These are phyloP conservation scores for Acronicta leporina DNA, from an alignment of 2,888 invertebrate genomes.

Conservation along the genomic window DNA sequence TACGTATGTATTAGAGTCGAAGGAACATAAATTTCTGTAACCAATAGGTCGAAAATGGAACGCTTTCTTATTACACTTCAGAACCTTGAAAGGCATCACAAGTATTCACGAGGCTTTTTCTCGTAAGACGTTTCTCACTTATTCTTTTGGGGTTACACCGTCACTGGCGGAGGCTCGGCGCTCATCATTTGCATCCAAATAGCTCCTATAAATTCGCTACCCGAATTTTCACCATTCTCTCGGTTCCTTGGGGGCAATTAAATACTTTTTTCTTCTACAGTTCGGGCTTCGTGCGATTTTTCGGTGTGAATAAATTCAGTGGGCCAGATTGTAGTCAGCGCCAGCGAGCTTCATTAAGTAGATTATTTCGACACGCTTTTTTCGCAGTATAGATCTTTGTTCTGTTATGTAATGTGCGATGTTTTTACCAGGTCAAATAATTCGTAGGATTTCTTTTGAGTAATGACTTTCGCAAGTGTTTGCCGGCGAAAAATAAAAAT, in stretches of 20 bases:
- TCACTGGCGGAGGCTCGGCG: constrained; percentile 77
- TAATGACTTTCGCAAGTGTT: not conserved
- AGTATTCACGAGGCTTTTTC: constrained; percentile 77
- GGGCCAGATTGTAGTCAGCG: constrained; percentile 80
- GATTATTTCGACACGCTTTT: constrained; percentile 73
- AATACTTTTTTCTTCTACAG: constrained; percentile 83
- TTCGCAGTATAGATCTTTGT: constrained; percentile 36
- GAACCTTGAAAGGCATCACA: constrained; percentile 64
- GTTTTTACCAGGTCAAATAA: constrained; percentile 18
- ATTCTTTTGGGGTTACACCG: constrained; percentile 85
- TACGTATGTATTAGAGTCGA: not conserved
- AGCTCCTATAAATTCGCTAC: constrained; percentile 88
- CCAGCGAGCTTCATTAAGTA: constrained; percentile 76
- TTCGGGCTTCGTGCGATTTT: constrained; percentile 74
- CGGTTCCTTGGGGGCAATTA: constrained; percentile 87
- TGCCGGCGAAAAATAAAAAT: too few relatives aligned
- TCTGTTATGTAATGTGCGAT: constrained; percentile 33
- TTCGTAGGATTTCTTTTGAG: not conserved
- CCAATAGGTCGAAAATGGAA: not conserved
- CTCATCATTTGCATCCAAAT: constrained; percentile 89
- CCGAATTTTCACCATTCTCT: constrained; percentile 87
- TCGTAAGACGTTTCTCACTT: constrained; percentile 85
- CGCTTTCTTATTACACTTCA: not conserved
- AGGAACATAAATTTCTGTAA: not conserved
- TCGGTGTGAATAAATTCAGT: constrained; percentile 80